Base-by-base conservation (phyloP, 2,888 invertebrate genomes). In the Drosophila atroscutellata region DNA sequence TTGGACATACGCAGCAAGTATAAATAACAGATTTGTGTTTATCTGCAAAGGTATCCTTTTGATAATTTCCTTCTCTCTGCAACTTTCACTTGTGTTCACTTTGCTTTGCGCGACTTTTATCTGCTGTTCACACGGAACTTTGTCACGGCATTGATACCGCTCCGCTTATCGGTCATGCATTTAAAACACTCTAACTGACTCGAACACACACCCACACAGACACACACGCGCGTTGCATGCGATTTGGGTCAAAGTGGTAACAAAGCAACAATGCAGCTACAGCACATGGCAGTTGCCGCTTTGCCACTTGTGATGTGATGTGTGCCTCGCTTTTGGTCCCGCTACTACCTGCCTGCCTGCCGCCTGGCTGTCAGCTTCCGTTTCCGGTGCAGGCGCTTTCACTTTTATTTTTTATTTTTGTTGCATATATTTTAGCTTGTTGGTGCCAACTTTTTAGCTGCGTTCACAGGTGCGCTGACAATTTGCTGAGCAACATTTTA, bases 241-340 rank as follows among this genome's bases (percentile, higher is more conserved):
- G 82, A 85, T 85, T 84, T 85, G 85, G 89, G 85, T 89, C 85
- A 85, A 72, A 81, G 84, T 89, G 84, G 65, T 79, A 80, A 72
- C 89, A 75, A 77, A 81, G 72, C 73, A 83, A 75, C 80, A 89
- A 83, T 83, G 84, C 79, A 81, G 65, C 36, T 71, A 63, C 75
- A 60, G 78, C 83, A 83, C 83, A 81, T 77, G 76, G 61, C 68
- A 52, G 65, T 75, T 75, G 63, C 58, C 60, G 49, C 58, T 63
- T 52, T 61, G 68, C 45, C 51, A 62, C 72, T 49, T 69, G 55
- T 56, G 50, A 39, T 52, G 57, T 24, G 45, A 54, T 54, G 36
- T 54, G 54, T 51, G 49, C 39, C 62, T 58, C 50, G 55, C 73
- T 60, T 54, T 45, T 63, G 67, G 62, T 72, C 67, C 59, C 58